Base-by-base conservation (phyloP, 2,888 invertebrate genomes). In the Pinctada fucata region DNA sequence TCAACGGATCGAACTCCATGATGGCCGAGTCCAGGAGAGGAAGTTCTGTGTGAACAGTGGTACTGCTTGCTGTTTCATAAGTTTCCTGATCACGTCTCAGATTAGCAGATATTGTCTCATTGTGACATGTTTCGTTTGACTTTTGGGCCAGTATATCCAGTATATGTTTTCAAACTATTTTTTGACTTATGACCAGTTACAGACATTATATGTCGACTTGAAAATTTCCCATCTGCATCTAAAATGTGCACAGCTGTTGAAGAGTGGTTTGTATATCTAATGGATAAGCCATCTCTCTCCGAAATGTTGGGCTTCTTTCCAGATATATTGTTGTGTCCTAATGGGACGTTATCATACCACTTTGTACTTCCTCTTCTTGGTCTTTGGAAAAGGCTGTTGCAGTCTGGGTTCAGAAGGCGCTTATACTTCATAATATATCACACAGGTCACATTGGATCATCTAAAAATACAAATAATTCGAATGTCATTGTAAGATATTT, bases 401-500 rank as follows among this genome's bases (percentile, higher is more conserved):
- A 75, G 3, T 67, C 31, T 45, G 47, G 10, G n/a, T 75, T 75
- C 31, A 66, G 67, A 16, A 49, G 66, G 4, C n/a, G 47, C 68
- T 75, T 66, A 50, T 75, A 75, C 64, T 75, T 66, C 75, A 66
- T 5, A 67, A 31, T 66, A 16, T 66, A 49, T 48, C n/a, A 47
- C 8, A 75, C 75, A 2, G 75, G 75, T 8, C 75, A 75, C 31
- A 66, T 66, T 13, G 68, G 75, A 48, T 75, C 51, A 51, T 68
- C 75, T 67, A 51, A 47, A 75, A 66, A 47, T 8, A 48, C 31
- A 31, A 31, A 31, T 1, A 31, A 31, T 31, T 31, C 31, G 31
- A 31, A 31, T 31, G 0, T 0, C 31, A 31, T 31, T 31, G 31
- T 31, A 31, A 31, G 1, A 1, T 31, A 31, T 31, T 31, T 31